Evolutionary conservation across 2,888 invertebrate genomes (phyloP), one percentile per base, ranked within the genome.

Genomic region (Mechanitis mazaeus): DNA sequence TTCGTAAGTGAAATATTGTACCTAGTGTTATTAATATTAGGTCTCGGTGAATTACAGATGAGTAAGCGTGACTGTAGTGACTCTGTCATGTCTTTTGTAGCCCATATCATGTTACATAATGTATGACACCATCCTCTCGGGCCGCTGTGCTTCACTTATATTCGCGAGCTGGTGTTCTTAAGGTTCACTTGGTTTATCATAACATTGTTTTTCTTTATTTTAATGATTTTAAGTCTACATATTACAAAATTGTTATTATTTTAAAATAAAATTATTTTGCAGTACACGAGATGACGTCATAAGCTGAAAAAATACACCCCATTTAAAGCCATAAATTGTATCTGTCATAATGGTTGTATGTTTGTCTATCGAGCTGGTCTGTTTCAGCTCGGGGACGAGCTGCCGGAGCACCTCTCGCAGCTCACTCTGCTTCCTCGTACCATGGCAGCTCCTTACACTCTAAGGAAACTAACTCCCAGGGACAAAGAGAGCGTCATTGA

Each of bases 371-470:
- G 7, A 9, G 31, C 11, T 28, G 11, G 58, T 61, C 68, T 42
- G 58, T 66, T 64, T 1, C 72, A 90, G 89, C 80, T 90, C 71
- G 85, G 80, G 7, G 89, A 89, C 78, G 79, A 87, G 78, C 79
- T 90, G 64, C 88, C 89, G 33, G 80, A 83, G 60, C 85, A 88
- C 72, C 73, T 89, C 60, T 79, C 87, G 33, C 84, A 85, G 71
- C 77, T 88, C 69, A 75, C 69, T 46, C 74, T 89, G 61, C 83
- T 80, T 28, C 80, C 84, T 9, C 78, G 81, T 62, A 72, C 75
- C 58, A 83, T 85, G 77, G 60, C 77, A 33, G 80, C 84, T 3
- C 68, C 78, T 3, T 88, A 82, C 75, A 78, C 77, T 56, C 72
- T 88, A 61, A 75, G 81, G 62, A 73, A 72, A 31, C 71, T 90